phyloP scores from a whole-genome alignment of 2,888 invertebrate genomes.

The Drosophila cognata region DNA sequence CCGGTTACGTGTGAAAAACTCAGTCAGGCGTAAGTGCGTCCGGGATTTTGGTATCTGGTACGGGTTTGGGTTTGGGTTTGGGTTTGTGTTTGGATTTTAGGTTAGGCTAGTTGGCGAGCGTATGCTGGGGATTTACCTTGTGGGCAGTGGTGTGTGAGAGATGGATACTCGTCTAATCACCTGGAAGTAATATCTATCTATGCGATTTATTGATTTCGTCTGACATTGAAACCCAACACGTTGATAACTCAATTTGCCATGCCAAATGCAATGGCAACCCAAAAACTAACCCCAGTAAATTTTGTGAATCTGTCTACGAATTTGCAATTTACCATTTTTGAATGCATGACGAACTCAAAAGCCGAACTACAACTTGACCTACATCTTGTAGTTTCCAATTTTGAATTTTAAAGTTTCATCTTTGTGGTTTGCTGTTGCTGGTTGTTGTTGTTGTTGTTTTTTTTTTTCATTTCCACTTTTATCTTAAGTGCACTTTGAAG shows the following conservation, averaged over 20 bases:
- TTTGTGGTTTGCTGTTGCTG: constrained; percentile 7
- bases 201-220: constrained; percentile 78
- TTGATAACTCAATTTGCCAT: constrained; percentile 43
- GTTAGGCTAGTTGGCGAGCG: neutral
- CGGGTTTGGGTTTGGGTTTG: constrained; percentile 30
- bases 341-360: constrained; percentile 23
- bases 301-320: neutral
- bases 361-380: constrained; percentile 46
- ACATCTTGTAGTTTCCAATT: constrained; percentile 36
- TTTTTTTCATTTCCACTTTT: constrained; percentile 38
- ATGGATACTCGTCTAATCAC: constrained; percentile 77
- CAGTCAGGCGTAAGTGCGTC: constrained; percentile 76
- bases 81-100: neutral
- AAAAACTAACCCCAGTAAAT: constrained; percentile 3
- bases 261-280: neutral
- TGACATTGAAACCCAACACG: constrained; percentile 67
- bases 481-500: constrained; percentile 80
- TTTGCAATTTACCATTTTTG: constrained; percentile 1
- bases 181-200: constrained; percentile 75
- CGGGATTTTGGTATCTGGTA: constrained; percentile 30
- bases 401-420: constrained; percentile 34
- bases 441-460: constrained; percentile 10
- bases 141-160: constrained; percentile 64
- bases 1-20: constrained; percentile 71
- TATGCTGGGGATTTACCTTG: constrained; percentile 21